A percentile compares a stretch with the other conserved stretches of the same genome.
phyloP scores from a whole-genome alignment of 37 sponge, comb jelly and placozoan species.

The Spongilla lacustris region DNA sequence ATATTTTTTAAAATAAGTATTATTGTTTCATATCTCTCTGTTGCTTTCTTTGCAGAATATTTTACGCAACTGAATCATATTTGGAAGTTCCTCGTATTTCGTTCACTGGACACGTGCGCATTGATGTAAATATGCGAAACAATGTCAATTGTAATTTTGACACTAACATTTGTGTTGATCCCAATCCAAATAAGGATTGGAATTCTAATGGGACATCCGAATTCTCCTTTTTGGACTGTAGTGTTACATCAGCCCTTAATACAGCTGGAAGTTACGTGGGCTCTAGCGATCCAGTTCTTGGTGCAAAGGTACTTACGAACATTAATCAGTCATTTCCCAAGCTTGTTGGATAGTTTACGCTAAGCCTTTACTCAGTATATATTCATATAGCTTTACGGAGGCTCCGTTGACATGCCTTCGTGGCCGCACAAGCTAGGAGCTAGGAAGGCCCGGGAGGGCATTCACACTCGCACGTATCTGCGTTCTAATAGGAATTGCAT shows the following conservation, averaged over 20 bases:
- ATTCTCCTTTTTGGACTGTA: not conserved
- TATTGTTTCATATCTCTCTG: no score
- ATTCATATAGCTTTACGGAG: no score
- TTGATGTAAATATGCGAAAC: constrained; percentile 35
- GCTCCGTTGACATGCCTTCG: no score
- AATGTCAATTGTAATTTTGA: constrained; percentile 32
- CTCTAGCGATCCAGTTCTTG: not conserved
- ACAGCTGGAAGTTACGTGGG: not conserved
- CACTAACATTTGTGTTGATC: not conserved
- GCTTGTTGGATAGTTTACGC: no score
- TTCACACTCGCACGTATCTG: no score
- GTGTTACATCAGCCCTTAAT: not conserved
- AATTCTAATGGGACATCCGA: not conserved
- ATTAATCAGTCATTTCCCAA: not conserved
- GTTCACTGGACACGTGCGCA: constrained; percentile 26
- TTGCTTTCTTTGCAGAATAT: no score
- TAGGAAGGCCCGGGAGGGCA: no score
- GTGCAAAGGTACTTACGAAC: not conserved
- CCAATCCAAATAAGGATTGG: not conserved
- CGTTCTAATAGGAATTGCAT: no score
- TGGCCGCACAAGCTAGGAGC: no score
- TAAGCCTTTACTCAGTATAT: no score
- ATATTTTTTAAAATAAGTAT: no score
- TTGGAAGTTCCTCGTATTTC: constrained; percentile 24
- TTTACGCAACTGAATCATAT: constrained; percentile 10